Percentiles rank a stretch among this genome's conserved stretches.
Conservation (phyloP, 1,140 invertebrate genomes). For the Hormaphis cornu region DNA sequence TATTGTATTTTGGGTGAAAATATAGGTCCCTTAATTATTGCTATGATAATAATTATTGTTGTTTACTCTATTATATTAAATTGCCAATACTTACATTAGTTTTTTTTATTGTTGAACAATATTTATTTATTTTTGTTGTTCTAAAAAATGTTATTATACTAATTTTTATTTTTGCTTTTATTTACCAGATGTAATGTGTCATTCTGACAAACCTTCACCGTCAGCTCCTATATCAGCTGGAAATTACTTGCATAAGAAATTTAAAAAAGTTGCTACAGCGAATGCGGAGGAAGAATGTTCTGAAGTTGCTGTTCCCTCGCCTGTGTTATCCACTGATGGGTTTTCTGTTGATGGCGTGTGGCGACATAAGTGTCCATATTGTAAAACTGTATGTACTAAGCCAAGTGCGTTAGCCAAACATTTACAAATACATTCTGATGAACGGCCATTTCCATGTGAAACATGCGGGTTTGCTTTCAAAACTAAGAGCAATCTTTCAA, state of each 20-base stretch:
- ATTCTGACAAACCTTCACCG: slow-evolving; percentile 32
- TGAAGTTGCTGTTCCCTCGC: background rate
- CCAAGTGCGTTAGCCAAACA: slow-evolving; percentile 91
- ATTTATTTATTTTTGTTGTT: too few relatives aligned
- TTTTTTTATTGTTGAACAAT: too few relatives aligned
- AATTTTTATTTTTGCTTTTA: background rate
- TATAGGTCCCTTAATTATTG: too few relatives aligned
- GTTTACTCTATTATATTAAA: too few relatives aligned
- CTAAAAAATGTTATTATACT: too few relatives aligned
- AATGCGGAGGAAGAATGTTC: slow-evolving; percentile 15
- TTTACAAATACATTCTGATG: slow-evolving; percentile 84
- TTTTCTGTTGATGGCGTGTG: slow-evolving; percentile 38
- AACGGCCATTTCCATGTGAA: slow-evolving; percentile 79
- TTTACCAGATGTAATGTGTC: slow-evolving; percentile 17
- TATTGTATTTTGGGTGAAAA: too few relatives aligned
- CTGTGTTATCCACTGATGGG: background rate
- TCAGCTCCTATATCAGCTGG: slow-evolving; percentile 53
- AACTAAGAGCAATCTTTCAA: slow-evolving; percentile 87
- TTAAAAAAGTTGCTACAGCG: slow-evolving; percentile 67
- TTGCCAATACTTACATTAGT: too few relatives aligned
- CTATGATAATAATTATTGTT: too few relatives aligned
- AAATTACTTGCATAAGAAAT: slow-evolving; percentile 82
- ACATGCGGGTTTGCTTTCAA: slow-evolving; percentile 88
- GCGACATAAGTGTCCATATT: slow-evolving; percentile 74
- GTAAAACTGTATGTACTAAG: slow-evolving; percentile 78